phyloP scores from a whole-genome alignment of 2,888 invertebrate genomes.

The Ormyrus pomaceus region DNA sequence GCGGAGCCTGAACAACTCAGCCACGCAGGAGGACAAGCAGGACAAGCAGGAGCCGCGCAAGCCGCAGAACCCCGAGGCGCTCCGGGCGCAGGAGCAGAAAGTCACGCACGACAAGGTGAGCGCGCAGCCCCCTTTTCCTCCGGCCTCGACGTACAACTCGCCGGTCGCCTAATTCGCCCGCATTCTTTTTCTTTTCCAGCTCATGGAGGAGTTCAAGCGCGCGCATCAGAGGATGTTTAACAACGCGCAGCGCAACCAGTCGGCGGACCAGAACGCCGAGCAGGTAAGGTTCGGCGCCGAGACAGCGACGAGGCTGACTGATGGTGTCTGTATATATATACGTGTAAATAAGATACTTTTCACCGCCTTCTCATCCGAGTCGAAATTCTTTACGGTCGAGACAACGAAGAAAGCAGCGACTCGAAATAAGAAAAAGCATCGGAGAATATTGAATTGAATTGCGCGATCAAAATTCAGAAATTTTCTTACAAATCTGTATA shows the following conservation, averaged over 20 bases:
- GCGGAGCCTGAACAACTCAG: slow-evolving; percentile 67
- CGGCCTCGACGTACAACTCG: no score
- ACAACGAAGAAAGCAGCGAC: no score
- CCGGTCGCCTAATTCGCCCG: not conserved
- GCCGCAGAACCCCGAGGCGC: slow-evolving; percentile 66
- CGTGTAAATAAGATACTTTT: no score
- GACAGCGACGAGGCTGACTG: no score
- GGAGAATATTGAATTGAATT: no score
- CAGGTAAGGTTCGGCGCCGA: slow-evolving; percentile 63
- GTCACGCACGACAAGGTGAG: slow-evolving; percentile 73
- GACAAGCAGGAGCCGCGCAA: slow-evolving; percentile 60
- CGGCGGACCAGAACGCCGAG: slow-evolving; percentile 62
- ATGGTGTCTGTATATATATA: no score
- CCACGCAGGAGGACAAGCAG: slow-evolving; percentile 60
- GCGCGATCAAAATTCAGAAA: slow-evolving; percentile 3
- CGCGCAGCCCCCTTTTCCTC: slow-evolving; percentile 7
- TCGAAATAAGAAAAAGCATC: no score
- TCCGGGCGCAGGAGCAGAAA: slow-evolving; percentile 71
- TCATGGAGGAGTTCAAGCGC: slow-evolving; percentile 93
- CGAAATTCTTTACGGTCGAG: no score
- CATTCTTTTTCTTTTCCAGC: slow-evolving; percentile 58
- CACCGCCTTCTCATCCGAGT: no score
- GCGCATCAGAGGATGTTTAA: slow-evolving; percentile 92
- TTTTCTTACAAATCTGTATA: slow-evolving; percentile 47
- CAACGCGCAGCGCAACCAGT: slow-evolving; percentile 67